Evolutionary conservation across 2,113 vertebrate species (phyloP).

Genomic region (Prinia subflava): DNA sequence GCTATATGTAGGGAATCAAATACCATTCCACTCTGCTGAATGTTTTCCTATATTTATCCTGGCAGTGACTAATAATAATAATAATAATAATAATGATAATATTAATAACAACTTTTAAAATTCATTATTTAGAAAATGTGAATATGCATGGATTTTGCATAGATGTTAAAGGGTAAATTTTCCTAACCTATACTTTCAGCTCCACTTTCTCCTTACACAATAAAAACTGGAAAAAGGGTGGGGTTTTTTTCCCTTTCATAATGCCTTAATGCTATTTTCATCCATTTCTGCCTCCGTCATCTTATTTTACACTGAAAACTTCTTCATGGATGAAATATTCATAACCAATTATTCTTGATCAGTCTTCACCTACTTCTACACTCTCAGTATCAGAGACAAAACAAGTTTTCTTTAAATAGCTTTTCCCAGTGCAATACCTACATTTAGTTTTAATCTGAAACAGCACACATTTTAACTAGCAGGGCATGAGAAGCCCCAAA

Average conservation of each 20-base stretch:
- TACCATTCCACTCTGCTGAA: neutral
- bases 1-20: neutral
- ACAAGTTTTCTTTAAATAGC: neutral
- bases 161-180: neutral
- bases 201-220: neutral
- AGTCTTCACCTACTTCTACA: neutral
- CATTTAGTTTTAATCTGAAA: neutral
- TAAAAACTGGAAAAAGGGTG: neutral
- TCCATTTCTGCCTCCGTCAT: neutral
- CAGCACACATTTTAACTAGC: neutral
- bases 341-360: conserved; percentile 22
- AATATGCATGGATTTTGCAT: no score
- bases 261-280: neutral
- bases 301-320: neutral
- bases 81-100: no score
- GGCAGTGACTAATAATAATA: neutral
- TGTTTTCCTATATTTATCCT: neutral
- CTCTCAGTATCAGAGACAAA: neutral
- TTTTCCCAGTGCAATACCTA: neutral
- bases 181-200: neutral
- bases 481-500: neutral
- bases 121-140: neutral
- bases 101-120: neutral
- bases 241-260: rapidly evolving
- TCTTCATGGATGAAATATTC: conserved; percentile 2